These are phyloP conservation scores for Gadus chalcogrammus DNA, from an alignment of 2,113 vertebrate species.

Conservation along the genomic window DNA sequence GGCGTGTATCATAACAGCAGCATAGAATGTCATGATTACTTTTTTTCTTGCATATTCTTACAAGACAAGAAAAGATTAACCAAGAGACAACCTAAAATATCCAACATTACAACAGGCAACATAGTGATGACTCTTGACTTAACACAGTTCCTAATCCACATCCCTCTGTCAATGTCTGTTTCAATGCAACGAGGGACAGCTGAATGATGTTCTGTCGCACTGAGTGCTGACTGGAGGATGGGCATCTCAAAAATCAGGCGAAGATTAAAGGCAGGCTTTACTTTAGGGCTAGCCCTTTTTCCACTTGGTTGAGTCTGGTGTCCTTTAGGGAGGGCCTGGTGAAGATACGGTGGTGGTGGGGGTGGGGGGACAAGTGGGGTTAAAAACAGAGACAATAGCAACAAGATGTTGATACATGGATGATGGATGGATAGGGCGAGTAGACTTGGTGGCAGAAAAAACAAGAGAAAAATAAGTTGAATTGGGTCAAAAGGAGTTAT, in stretches of 20 bases:
- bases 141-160: slow-evolving; percentile 91
- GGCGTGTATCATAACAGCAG: too few species aligned
- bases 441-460: neutral
- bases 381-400: too few species aligned
- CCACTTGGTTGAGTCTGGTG: slow-evolving; percentile 66
- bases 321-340: slow-evolving; percentile 40
- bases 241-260: slow-evolving; percentile 77
- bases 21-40: too few species aligned
- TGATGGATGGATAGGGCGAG: neutral
- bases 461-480: slow-evolving; percentile 7
- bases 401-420: neutral
- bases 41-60: too few species aligned
- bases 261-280: slow-evolving; percentile 88
- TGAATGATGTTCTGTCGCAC: slow-evolving; percentile 76
- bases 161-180: slow-evolving; percentile 92
- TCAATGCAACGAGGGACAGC: slow-evolving; percentile 92
- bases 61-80: too few species aligned
- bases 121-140: slow-evolving; percentile 88
- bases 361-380: slow-evolving; percentile 37
- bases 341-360: slow-evolving; percentile 22
- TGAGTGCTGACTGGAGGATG: slow-evolving; percentile 77
- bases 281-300: slow-evolving; percentile 74
- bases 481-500: slow-evolving; percentile 52
- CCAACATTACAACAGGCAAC: slow-evolving; percentile 62
- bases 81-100: too few species aligned